These are phyloP conservation scores for Spea bombifrons DNA, from an alignment of 2,113 vertebrate species.

Conservation along the genomic window DNA sequence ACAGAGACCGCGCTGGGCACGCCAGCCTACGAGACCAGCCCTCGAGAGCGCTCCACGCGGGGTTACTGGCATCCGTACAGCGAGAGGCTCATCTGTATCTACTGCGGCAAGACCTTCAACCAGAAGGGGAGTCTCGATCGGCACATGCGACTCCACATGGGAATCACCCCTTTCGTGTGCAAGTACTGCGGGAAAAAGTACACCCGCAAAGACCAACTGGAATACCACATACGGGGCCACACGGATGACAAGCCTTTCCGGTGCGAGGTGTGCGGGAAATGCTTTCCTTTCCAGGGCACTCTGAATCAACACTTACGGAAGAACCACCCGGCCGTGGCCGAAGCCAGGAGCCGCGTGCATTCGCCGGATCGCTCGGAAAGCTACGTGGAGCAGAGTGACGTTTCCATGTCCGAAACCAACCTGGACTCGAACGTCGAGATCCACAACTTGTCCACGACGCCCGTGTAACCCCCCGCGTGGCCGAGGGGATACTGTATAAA, in stretches of 20 bases:
- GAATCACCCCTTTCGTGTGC: conserved; percentile 97
- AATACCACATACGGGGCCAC: conserved; percentile 97
- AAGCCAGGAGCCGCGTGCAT: conserved; percentile 78
- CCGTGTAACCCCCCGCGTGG: conserved; percentile 61
- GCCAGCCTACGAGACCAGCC: conserved; percentile 75
- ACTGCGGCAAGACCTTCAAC: conserved; percentile 98
- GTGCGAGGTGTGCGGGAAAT: conserved; percentile 97
- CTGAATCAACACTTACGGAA: conserved; percentile 98
- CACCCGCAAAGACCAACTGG: conserved; percentile 95
- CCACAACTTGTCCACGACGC: conserved; percentile 66
- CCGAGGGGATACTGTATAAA: conserved; percentile 59
- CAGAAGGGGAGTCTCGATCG: conserved; percentile 97
- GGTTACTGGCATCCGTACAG: conserved; percentile 95
- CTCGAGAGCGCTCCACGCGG: conserved; percentile 81
- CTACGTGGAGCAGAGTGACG: conserved; percentile 75
- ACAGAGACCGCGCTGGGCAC: conserved; percentile 65
- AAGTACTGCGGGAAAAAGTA: conserved; percentile 98
- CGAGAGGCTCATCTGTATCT: conserved; percentile 93
- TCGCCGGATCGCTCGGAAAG: conserved; percentile 84
- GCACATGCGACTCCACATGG: conserved; percentile 98
- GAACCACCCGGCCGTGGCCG: conserved; percentile 85
- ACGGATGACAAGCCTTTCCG: conserved; percentile 98
- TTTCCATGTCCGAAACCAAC: conserved; percentile 71
- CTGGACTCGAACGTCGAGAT: conserved; percentile 79
- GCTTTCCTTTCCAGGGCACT: conserved; percentile 98